These are phyloP conservation scores for Aproaerema taeniolella DNA, from an alignment of 2,888 invertebrate genomes.

Conservation along the genomic window DNA sequence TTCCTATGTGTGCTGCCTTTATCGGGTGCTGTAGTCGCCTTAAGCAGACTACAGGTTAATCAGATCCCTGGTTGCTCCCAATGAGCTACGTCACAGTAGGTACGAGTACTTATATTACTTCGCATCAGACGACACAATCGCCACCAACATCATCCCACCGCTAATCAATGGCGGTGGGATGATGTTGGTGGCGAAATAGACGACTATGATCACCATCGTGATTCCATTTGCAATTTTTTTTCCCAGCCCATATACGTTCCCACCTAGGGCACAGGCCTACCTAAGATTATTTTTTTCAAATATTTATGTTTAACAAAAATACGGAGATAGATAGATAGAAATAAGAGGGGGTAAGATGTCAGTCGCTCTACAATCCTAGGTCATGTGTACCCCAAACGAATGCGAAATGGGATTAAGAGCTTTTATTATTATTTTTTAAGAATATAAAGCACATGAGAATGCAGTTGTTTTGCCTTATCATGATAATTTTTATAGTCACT, in stretches of 20 bases:
- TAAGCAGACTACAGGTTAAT: background rate
- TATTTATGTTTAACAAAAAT: background rate
- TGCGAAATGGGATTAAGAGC: no score
- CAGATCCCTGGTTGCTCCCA: background rate
- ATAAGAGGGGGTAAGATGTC: no score
- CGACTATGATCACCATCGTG: background rate
- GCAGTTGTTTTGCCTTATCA: no score
- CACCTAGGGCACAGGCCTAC: background rate
- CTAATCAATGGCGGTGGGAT: background rate
- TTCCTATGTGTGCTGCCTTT: no score
- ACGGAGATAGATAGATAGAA: background rate
- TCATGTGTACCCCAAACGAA: no score
- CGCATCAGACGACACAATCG: background rate
- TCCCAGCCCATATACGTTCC: no score
- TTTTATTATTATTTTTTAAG: no score
- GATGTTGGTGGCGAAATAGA: background rate
- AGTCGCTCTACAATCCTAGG: no score
- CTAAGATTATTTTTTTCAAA: background rate
- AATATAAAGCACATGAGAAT: no score
- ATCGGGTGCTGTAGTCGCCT: no score
- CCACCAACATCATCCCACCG: background rate
- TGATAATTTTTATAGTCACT: no score
- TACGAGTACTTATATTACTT: background rate
- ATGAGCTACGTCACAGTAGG: background rate
- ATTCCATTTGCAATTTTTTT: background rate